Evolutionary conservation across 2,113 vertebrate species (phyloP), one percentile per base, ranked within the genome.

Genomic region (Pampusana beccarii): DNA sequence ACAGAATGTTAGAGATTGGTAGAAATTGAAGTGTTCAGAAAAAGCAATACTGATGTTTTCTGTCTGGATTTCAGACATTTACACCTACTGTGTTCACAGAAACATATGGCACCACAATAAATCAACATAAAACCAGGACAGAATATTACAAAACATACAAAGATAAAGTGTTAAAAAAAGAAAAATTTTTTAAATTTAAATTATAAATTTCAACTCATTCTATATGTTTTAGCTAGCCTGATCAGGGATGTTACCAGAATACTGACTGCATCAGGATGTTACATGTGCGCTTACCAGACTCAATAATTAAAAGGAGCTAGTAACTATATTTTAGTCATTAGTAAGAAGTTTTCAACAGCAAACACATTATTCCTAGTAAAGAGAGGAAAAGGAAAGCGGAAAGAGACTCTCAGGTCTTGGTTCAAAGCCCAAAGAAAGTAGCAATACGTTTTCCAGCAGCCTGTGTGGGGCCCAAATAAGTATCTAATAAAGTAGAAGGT

Each of bases 61-160:
- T 81, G 24, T 64, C 53, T 69, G 24, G 26, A 36, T 34, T 42
- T 61, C 38, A 92, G 80, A 51, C 18, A 74, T 73, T 62, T 75
- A 70, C 54, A 94, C 23, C 12, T 28, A 64, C 8, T 66, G 33
- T 48, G 11, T 56, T 31, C 54, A 38, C 38, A 94, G 62, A 87
- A 69, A 60, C 67, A 84, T 15, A 65, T 10, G 23, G 42, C 33
- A 91, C 21, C 9, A 46, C 15, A 92, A 91, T 53, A 92, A 62
- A 80, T 58, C n/a, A 85, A 61, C 51, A 81, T 12, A 85, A 92
- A 89, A 89, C 75, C 26, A 62, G 11, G 34, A 64, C 18, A 90
- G 28, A 10, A 53, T 3, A 18, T 56, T 69, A 44, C 18, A 90
- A 83, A 85, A 69, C 46, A 70, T 6, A 20, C 10, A 61, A 7